Conservation (phyloP, 2,113 vertebrate genomes). For the Oncorhynchus masou region DNA sequence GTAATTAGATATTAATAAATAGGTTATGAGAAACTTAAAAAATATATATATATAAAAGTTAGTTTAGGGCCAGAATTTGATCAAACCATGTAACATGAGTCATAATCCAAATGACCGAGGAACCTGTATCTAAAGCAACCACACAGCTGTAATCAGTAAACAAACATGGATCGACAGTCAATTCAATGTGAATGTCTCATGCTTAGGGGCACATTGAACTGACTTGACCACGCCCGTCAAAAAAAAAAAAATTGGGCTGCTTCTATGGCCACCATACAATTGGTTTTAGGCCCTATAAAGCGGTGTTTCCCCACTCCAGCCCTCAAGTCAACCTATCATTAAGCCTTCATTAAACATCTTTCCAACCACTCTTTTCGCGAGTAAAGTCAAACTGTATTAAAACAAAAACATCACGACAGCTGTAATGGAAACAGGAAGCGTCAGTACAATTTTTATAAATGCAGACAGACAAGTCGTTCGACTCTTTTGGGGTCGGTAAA, state of each 20-base stretch:
- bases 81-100: conserved; percentile 45
- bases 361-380: too few species aligned
- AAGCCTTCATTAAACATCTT: too few species aligned
- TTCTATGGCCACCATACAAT: conserved; percentile 7
- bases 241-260: conserved; percentile 31
- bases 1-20: conserved; percentile 78
- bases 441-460: too few species aligned
- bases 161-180: conserved; percentile 42
- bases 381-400: too few species aligned
- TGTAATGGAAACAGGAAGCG: too few species aligned
- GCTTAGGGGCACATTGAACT: conserved; percentile 5
- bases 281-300: too few species aligned
- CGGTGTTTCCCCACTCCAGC: too few species aligned
- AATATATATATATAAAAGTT: conserved; percentile 37
- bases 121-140: conserved; percentile 50
- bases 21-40: conserved; percentile 57
- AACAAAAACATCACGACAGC: too few species aligned
- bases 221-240: conserved; percentile 10
- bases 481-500: too few species aligned
- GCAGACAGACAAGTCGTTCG: too few species aligned
- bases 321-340: too few species aligned
- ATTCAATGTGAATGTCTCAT: conserved; percentile 48
- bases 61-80: conserved; percentile 53
- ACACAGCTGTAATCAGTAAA: conserved; percentile 40
- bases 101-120: conserved; percentile 14